Base-by-base conservation (phyloP, 2,888 invertebrate species). In the Norana najaformis region DNA sequence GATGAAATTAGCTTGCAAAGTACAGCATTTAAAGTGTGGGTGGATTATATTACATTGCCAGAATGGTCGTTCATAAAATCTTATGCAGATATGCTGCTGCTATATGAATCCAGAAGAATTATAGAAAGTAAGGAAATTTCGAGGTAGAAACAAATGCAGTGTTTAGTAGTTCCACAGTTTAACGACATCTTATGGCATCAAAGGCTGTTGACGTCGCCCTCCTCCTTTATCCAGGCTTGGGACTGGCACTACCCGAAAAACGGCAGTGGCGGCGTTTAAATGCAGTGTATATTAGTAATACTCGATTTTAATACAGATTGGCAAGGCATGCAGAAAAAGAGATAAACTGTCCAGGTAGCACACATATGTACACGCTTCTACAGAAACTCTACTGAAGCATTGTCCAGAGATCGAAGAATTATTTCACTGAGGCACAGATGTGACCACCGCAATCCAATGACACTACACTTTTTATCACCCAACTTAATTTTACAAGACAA, bases 11-110 rank as follows among this genome's bases (percentile, higher is more conserved):
- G 69, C 30, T 69, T 30, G 69, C n/a, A n/a, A 69, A 69, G 69
- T 69, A 69, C n/a, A n/a, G 69, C 69, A n/a, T 69, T 69, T 69
- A 69, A 69, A n/a, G 69, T 69, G n/a, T 69, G n/a, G n/a, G 69
- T 69, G 69, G 8, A 69, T 69, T n/a, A n/a, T 69, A n/a, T 11
- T 69, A 69, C 69, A 69, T 69, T 69, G 30, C 69, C 69, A 30
- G n/a, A 69, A 69, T 13, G 13, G 16, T 11, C n/a, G 69, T 69
- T 69, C 69, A 69, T n/a, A n/a, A 30, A 16, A 5, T n/a, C 1
- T n/a, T 53, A 69, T 69, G 47, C 20, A 16, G 47, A 47, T 47
- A 8, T 5, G n/a, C 4, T 69, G 13, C 53, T 53, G 47, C 23
- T 47, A n/a, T 69, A 69, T 69, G 69, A 30, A n/a, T 69, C 69